phyloP scores from a whole-genome alignment of 2,797 vertebrate species.

The Anableps anableps region DNA sequence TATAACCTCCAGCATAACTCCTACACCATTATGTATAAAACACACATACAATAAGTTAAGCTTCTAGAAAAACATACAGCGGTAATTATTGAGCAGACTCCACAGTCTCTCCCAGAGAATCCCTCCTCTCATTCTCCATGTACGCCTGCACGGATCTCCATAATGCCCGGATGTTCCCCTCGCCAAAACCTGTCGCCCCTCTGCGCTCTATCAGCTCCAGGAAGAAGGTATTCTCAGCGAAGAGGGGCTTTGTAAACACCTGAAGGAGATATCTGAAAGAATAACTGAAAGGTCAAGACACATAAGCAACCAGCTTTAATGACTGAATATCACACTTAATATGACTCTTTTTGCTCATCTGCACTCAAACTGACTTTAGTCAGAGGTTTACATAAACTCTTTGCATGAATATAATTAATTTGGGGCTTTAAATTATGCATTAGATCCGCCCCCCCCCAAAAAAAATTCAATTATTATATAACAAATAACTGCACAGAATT shows the following conservation, averaged over 20 bases:
- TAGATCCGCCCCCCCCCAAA: too few species aligned
- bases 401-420: too few species aligned
- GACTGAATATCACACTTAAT: not conserved
- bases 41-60: conserved; percentile 5
- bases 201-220: conserved; percentile 93
- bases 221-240: conserved; percentile 91
- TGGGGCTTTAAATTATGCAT: too few species aligned
- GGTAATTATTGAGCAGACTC: conserved; percentile 40
- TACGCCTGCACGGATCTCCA: conserved; percentile 91
- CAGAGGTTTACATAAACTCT: too few species aligned
- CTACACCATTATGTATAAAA: not conserved
- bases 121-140: conserved; percentile 76
- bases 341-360: not conserved
- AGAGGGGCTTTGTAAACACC: conserved; percentile 93
- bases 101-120: conserved; percentile 6
- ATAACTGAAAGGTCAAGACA: not conserved
- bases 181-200: conserved; percentile 90
- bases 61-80: conserved; percentile 11
- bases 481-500: too few species aligned
- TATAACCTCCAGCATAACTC: not conserved
- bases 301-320: not conserved
- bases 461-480: too few species aligned
- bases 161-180: conserved; percentile 91
- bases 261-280: conserved; percentile 87
- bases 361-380: not conserved